Evolutionary conservation across 2,113 vertebrate species (phyloP), one percentile per base, ranked within the genome.

Genomic region (Stegostoma tigrinum): DNA sequence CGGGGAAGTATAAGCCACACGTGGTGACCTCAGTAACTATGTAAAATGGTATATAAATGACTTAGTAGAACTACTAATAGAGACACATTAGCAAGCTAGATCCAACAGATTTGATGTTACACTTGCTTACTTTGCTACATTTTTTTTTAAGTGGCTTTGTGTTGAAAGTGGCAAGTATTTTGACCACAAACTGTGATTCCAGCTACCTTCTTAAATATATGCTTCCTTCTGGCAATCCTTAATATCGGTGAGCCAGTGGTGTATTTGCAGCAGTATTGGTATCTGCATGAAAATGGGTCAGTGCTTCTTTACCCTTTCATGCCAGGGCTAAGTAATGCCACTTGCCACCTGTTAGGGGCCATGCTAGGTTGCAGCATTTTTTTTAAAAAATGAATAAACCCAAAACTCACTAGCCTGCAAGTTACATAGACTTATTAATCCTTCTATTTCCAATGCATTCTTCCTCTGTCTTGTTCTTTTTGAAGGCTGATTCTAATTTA

Each of bases 111-210:
- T 70, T 45, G 8, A 94, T 68, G 64, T 67, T 68, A 70, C 27
- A 68, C 70, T 52, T 72, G 24, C 94, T 95, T 95, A 52, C 87
- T 55, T 95, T 95, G 66, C 19, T 95, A 67, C 67, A 45, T 95
- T 95, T 30, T 94, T 42, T 30, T 27, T 95, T 30, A 72, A 70
- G 66, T 70, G 66, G 93, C 67, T 95, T 72, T 95, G 67, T 95
- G 93, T 95, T 95, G 38, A 30, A 72, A 70, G 93, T 95, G 38
- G 93, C 66, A 30, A 95, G 93, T 72, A 72, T 95, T 95, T 95
- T 95, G 93, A 70, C 23, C 66, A 95, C 38, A 67, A 66, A 94
- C 91, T 94, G 91, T 94, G 91, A 94, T 72, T 55, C 34, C 19
- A 91, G 89, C 89, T 91, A 38, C 89, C 19, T 83, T 42, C 80